These are phyloP conservation scores for Cairina moschata DNA, from an alignment of 2,113 vertebrate species.

Conservation along the genomic window DNA sequence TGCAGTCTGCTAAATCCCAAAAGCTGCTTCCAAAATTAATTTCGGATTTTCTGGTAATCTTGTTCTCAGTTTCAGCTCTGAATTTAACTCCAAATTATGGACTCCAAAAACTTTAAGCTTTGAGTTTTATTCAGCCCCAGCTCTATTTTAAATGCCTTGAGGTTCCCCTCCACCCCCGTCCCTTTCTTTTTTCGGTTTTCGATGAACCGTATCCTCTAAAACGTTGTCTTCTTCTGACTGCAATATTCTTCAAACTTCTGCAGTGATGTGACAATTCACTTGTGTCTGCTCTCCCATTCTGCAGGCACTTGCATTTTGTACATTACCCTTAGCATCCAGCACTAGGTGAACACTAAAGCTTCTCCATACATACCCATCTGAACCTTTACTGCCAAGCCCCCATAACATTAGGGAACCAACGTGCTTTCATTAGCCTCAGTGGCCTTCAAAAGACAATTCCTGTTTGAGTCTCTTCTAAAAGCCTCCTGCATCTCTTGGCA, in stretches of 20 bases:
- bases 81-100: not conserved
- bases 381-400: not conserved
- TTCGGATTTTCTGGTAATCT: not conserved
- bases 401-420: not conserved
- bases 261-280: not conserved
- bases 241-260: not conserved
- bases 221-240: not conserved
- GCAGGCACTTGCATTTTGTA: not conserved
- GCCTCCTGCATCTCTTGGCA: not conserved
- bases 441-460: not conserved
- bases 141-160: not conserved
- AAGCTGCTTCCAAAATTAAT: not conserved
- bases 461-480: not conserved
- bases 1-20: not conserved
- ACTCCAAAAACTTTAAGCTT: not conserved
- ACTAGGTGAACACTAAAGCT: too few relatives aligned
- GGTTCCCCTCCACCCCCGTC: not conserved
- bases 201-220: not conserved
- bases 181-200: not conserved
- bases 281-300: not conserved
- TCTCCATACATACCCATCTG: not conserved
- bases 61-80: not conserved
- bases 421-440: not conserved
- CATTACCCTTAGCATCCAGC: too few relatives aligned
- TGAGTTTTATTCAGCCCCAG: not conserved